Conservation (phyloP, 30 jellyfish, hydroid and myxozoan genomes). For the Cassiopea andromeda region DNA sequence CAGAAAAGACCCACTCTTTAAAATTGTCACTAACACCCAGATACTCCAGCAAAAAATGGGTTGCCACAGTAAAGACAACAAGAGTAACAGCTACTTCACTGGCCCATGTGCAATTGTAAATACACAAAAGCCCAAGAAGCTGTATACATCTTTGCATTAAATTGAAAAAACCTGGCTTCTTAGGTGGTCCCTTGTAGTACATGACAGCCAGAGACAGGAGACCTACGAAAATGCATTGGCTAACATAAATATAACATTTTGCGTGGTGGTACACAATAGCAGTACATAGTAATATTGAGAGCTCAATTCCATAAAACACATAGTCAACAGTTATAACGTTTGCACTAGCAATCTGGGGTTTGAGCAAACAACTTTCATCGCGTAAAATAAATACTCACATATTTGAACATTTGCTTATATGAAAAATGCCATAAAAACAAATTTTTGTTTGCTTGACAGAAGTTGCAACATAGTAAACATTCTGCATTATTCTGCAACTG, state of each 20-base stretch:
- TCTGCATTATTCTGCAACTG: too few species aligned
- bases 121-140: conserved; percentile 63
- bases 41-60: conserved; percentile 6
- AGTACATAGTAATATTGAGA: too few species aligned
- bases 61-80: conserved; percentile 42
- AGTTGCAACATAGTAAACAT: too few species aligned
- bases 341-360: too few species aligned
- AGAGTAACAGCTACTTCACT: conserved; percentile 86
- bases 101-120: conserved; percentile 78
- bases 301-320: too few species aligned
- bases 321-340: too few species aligned
- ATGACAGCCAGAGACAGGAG: conserved; percentile 70
- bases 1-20: background rate
- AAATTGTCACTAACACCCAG: conserved; percentile 11
- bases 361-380: too few species aligned
- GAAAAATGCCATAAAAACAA: too few species aligned
- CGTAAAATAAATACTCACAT: too few species aligned
- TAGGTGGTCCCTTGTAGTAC: conserved; percentile 91
- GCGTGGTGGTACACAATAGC: too few species aligned
- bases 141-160: conserved; percentile 87
- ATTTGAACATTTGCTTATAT: too few species aligned
- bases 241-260: background rate
- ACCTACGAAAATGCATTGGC: conserved; percentile 37
- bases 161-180: conserved; percentile 69
- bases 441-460: too few species aligned